A percentile compares a stretch with the other conserved stretches of the same genome.
Conservation (phyloP, 2,888 invertebrate species). For the Ernsta delagoae region DNA sequence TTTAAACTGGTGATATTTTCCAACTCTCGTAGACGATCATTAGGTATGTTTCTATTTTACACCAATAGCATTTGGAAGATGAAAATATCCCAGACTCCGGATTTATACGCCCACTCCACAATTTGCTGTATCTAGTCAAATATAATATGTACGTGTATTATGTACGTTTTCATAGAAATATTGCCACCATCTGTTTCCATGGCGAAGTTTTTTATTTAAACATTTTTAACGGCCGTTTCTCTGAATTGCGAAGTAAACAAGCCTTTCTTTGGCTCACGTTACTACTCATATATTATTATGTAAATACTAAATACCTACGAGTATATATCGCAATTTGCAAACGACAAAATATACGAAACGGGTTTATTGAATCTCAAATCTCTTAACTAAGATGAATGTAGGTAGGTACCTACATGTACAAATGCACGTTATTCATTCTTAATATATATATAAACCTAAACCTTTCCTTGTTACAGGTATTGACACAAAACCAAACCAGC, state of each 20-base stretch:
- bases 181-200: slow-evolving; percentile 56
- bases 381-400: too few relatives aligned
- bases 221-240: neutral
- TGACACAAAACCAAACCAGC: slow-evolving; percentile 54
- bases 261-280: neutral
- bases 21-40: slow-evolving; percentile 41
- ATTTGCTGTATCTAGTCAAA: slow-evolving; percentile 47
- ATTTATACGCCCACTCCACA: slow-evolving; percentile 60
- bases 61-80: slow-evolving; percentile 46
- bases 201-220: slow-evolving; percentile 40
- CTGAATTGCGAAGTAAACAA: neutral
- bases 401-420: too few relatives aligned
- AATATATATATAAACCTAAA: neutral
- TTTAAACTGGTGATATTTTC: slow-evolving; percentile 40
- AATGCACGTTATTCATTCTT: too few relatives aligned
- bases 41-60: slow-evolving; percentile 47
- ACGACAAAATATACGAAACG: too few relatives aligned
- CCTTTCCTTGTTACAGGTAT: slow-evolving; percentile 62
- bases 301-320: too few relatives aligned
- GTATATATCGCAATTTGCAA: neutral
- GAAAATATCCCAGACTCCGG: slow-evolving; percentile 64
- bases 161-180: slow-evolving; percentile 49
- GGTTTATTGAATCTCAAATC: too few relatives aligned
- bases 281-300: too few relatives aligned
- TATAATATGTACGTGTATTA: slow-evolving; percentile 26